Evolutionary conservation across 2,113 vertebrate genomes (phyloP).

Genomic region (Callipepla squamata): DNA sequence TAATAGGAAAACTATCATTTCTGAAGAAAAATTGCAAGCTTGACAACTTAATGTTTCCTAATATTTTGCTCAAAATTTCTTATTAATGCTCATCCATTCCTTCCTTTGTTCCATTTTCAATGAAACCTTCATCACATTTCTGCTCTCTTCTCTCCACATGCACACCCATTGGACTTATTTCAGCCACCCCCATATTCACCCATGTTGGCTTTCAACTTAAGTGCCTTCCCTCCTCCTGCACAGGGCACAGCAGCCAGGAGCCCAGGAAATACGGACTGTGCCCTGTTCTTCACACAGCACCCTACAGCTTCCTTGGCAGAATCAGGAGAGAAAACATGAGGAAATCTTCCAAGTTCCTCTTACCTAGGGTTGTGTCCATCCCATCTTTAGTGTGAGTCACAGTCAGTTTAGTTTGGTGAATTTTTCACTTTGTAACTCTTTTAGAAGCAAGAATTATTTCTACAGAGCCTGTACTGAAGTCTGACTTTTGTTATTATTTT

Average conservation of each 20-base stretch:
- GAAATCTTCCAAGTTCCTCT: not conserved
- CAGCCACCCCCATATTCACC: accelerated
- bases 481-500: not conserved
- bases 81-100: not conserved
- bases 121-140: not conserved
- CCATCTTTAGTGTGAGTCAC: not conserved
- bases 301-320: not conserved
- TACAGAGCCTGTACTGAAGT: not conserved
- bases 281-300: not conserved
- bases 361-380: not conserved
- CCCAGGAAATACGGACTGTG: not conserved
- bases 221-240: accelerated
- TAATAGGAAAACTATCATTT: not conserved
- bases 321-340: not conserved
- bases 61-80: not conserved
- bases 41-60: not conserved
- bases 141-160: not conserved
- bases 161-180: not conserved
- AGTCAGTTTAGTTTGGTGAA: not conserved
- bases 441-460: not conserved
- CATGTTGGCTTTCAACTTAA: not conserved
- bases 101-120: not conserved
- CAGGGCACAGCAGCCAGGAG: not conserved
- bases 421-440: not conserved
- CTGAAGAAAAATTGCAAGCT: not conserved